phyloP scores from a whole-genome alignment of 2,888 invertebrate species.

The Oegoconia quadripuncta region DNA sequence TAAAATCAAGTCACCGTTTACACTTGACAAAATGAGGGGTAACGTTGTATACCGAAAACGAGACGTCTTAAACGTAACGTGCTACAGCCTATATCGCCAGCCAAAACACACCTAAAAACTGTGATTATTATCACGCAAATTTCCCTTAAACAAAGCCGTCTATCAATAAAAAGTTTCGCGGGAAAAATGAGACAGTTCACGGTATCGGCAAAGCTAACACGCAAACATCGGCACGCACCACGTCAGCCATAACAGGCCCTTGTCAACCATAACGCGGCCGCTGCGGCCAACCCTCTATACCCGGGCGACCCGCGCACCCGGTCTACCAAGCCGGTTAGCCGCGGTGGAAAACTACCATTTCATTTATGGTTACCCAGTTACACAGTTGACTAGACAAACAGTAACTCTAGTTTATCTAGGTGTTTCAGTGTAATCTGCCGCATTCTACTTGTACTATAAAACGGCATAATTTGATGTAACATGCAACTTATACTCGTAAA shows the following conservation, averaged over 20 bases:
- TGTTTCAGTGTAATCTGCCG: no score
- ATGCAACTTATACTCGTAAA: no score
- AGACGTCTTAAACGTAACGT: no score
- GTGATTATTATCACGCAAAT: no score
- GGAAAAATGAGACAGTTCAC: constrained; percentile 3
- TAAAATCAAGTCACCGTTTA: no score
- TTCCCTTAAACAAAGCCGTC: constrained; percentile 10
- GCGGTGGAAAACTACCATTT: constrained; percentile 74
- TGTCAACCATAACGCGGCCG: constrained; percentile 75
- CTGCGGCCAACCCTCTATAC: constrained; percentile 42
- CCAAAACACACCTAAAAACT: constrained; percentile 9
- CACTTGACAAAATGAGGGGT: no score
- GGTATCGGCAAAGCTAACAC: constrained; percentile 22
- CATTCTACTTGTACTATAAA: no score
- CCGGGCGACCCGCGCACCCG: constrained; percentile 36
- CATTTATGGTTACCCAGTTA: constrained; percentile 74
- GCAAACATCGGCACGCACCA: constrained; percentile 40
- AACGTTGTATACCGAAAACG: no score
- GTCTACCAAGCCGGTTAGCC: constrained; percentile 48
- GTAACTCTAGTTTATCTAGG: no score
- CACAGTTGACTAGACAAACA: no score
- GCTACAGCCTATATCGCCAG: no score
- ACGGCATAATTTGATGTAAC: no score
- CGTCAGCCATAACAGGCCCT: constrained; percentile 67
- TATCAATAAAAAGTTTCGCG: constrained; percentile 1